Conservation (phyloP, 92 coral and sea anemone genomes). For the Phenganax subtilis region DNA sequence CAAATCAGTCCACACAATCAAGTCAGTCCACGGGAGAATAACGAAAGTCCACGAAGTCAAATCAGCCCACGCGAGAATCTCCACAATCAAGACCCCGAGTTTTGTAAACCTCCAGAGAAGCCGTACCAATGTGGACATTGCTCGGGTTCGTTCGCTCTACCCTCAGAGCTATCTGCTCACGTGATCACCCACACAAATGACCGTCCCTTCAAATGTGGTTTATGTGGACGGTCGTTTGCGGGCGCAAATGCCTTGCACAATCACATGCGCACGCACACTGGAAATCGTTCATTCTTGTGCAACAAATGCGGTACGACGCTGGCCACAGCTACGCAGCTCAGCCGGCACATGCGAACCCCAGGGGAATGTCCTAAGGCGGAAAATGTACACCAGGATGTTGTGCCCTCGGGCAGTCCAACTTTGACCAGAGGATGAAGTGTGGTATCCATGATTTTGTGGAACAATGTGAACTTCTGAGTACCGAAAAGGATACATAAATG, state of each 20-base stretch:
- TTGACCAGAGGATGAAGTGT: conserved; percentile 29
- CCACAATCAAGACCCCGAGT: background rate
- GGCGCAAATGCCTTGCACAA: conserved; percentile 62
- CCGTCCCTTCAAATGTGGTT: conserved; percentile 70
- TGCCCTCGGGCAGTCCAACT: background rate
- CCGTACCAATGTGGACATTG: conserved; percentile 64
- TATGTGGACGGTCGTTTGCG: conserved; percentile 59
- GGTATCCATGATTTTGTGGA: background rate
- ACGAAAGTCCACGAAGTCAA: conserved; percentile 1
- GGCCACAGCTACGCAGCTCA: conserved; percentile 36
- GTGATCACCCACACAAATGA: conserved; percentile 59
- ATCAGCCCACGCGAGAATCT: conserved; percentile 7
- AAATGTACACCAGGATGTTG: background rate
- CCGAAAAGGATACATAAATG: background rate
- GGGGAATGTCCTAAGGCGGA: conserved; percentile 36
- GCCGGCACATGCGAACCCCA: conserved; percentile 45
- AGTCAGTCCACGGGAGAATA: background rate
- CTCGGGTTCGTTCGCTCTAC: conserved; percentile 50
- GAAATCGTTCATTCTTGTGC: conserved; percentile 39
- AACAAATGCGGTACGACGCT: conserved; percentile 32
- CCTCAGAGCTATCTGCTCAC: conserved; percentile 58
- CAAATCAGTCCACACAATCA: background rate
- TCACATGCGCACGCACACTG: conserved; percentile 63
- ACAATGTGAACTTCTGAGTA: background rate
- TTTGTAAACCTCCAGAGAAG: conserved; percentile 47